Evolutionary conservation across 2,797 vertebrate species (phyloP).

Genomic region (Xyrichtys novacula): DNA sequence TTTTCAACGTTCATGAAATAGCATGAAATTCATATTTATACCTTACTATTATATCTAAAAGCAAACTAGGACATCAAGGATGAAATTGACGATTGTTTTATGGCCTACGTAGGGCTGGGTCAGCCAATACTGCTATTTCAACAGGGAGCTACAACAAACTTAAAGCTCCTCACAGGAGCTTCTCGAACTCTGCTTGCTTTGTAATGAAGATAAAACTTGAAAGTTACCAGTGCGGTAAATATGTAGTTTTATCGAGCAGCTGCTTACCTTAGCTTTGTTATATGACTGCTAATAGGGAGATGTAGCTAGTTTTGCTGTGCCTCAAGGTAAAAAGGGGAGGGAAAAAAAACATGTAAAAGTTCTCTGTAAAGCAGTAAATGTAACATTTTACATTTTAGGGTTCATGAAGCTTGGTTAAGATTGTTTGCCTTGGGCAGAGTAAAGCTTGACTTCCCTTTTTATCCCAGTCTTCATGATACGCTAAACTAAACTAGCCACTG

Average conservation of each 20-base stretch:
- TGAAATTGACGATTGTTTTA: too few relatives aligned
- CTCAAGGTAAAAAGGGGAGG: not conserved
- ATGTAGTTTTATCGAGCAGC: not conserved
- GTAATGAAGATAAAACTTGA: not conserved
- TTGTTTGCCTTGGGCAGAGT: not conserved
- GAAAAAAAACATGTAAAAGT: too few relatives aligned
- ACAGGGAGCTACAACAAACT: too few relatives aligned
- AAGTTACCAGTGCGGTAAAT: not conserved
- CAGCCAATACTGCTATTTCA: too few relatives aligned
- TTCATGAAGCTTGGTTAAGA: not conserved
- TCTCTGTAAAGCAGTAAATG: too few relatives aligned
- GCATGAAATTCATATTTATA: too few relatives aligned
- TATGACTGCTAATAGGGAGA: not conserved
- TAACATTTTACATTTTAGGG: fast-evolving
- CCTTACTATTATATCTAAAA: too few relatives aligned
- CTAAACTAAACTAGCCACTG: not conserved
- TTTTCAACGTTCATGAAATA: too few relatives aligned
- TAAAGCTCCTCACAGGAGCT: too few relatives aligned
- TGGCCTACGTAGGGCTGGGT: too few relatives aligned
- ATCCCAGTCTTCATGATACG: not conserved
- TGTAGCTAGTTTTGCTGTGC: not conserved
- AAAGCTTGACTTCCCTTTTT: not conserved
- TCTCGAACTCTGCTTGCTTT: not conserved
- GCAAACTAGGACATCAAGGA: too few relatives aligned
- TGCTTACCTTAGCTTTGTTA: not conserved